Conservation (phyloP, 1,140 invertebrate genomes). For the Diuraphis noxia region DNA sequence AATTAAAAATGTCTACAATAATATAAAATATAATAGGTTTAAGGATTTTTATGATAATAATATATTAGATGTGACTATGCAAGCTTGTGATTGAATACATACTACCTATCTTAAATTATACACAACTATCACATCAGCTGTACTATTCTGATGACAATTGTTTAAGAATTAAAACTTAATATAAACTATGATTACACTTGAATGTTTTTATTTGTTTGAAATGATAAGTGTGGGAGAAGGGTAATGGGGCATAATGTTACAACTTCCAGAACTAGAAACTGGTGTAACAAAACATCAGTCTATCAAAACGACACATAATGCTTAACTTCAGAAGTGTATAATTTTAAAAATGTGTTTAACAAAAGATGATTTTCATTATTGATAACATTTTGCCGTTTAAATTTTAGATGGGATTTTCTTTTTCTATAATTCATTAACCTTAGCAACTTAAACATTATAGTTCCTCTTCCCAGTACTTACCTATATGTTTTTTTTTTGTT, state of each 20-base stretch:
- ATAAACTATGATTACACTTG: background rate
- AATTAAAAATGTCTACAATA: background rate
- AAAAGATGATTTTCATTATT: too few relatives aligned
- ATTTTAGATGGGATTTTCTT: too few relatives aligned
- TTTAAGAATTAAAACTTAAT: constrained; percentile 14
- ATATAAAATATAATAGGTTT: background rate
- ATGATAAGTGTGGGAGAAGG: background rate
- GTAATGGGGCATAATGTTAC: background rate
- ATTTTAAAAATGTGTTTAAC: background rate
- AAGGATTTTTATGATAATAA: background rate
- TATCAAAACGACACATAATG: too few relatives aligned
- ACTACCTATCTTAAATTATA: background rate
- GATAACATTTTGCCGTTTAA: too few relatives aligned
- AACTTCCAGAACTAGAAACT: background rate
- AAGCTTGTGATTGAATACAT: background rate
- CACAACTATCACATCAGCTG: background rate
- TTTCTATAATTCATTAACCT: too few relatives aligned
- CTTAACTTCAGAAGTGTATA: background rate
- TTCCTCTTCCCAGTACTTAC: too few relatives aligned
- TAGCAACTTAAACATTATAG: too few relatives aligned
- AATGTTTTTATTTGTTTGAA: background rate
- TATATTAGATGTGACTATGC: background rate
- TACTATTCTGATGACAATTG: background rate
- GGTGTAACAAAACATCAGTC: background rate
- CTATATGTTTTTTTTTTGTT: too few relatives aligned